phyloP scores from a whole-genome alignment of 2,113 vertebrate species.

The Megaleporinus macrocephalus region DNA sequence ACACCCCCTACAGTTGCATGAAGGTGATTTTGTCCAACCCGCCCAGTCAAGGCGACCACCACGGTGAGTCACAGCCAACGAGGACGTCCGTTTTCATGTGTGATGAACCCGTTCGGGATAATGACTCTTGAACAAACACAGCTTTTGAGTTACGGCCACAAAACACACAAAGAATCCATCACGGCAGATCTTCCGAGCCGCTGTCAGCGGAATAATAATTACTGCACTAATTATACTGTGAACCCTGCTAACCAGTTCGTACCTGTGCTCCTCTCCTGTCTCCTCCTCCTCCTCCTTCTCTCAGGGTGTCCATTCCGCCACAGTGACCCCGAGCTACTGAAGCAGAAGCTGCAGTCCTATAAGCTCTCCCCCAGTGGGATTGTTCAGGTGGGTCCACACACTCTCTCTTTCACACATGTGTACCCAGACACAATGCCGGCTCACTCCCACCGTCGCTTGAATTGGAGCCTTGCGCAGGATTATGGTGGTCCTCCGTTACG shows the following conservation, averaged over 20 bases:
- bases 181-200: not conserved
- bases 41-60: constrained; percentile 94
- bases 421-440: constrained; percentile 12
- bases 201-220: not conserved
- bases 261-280: not conserved
- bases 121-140: not conserved
- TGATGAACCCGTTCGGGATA: constrained; percentile 25
- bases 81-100: constrained; percentile 48
- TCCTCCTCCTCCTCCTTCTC: constrained; percentile 17
- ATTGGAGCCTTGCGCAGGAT: not conserved
- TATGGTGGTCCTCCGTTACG: not conserved
- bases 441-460: not conserved
- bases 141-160: not conserved
- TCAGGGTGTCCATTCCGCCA: constrained; percentile 96
- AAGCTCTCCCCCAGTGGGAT: constrained; percentile 85
- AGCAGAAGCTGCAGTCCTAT: constrained; percentile 93
- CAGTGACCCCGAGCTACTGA: constrained; percentile 91
- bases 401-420: no score
- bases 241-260: not conserved
- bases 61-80: constrained; percentile 82
- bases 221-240: not conserved
- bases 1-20: constrained; percentile 97
- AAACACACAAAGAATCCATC: constrained; percentile 9
- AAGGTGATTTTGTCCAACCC: constrained; percentile 97
- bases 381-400: constrained; percentile 84